Base-by-base conservation (phyloP, 2,797 vertebrate genomes). In the Gouania willdenowi region DNA sequence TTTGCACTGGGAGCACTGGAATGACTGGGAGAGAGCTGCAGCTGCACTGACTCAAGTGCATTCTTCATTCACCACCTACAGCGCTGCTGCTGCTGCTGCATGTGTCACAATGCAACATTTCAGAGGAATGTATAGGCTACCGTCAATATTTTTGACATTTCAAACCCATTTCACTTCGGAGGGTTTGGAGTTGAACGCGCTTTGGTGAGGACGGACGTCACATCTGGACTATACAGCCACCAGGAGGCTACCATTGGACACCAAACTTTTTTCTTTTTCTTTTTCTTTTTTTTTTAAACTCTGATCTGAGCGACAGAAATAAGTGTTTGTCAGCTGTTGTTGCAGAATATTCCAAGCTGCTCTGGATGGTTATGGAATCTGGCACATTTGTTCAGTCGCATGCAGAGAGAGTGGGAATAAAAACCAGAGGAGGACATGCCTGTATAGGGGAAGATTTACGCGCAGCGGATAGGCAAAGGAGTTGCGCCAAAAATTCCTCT, bases 291-390 rank as follows among this genome's bases (percentile, higher is more conserved):
- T n/a, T 19, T 6, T 5, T 4, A 6, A 20, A 20, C 4, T n/a
- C n/a, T n/a, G n/a, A n/a, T n/a, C n/a, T n/a, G n/a, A n/a, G n/a
- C n/a, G n/a, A n/a, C 26, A n/a, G 31, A 64, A 46, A 54, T 28
- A 26, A 32, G 25, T 15, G 13, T 1, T 49, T 28, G 39, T 84
- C 83, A 84, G 81, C 79, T 85, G 78, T 68, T 68, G 66, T 44
- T 56, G 47, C 39, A 35, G 51, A 50, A 62, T 44, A 36, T 66
- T 61, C 55, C 37, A 49, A 45, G 40, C 41, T 41, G 52, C n/a
- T n/a, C n/a, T 68, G 55, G 25, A 36, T 42, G 62, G 67, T 36
- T 79, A 58, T 73, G 72, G 21, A 53, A 43, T 64, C 32, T 70
- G 62, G 52, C 45, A 72, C 74, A 79, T 71, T 68, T 77, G 69